A percentile compares a stretch with the other conserved stretches of the same genome.
Evolutionary conservation across 2,113 vertebrate genomes (phyloP).

Genomic region (Polypterus senegalus): DNA sequence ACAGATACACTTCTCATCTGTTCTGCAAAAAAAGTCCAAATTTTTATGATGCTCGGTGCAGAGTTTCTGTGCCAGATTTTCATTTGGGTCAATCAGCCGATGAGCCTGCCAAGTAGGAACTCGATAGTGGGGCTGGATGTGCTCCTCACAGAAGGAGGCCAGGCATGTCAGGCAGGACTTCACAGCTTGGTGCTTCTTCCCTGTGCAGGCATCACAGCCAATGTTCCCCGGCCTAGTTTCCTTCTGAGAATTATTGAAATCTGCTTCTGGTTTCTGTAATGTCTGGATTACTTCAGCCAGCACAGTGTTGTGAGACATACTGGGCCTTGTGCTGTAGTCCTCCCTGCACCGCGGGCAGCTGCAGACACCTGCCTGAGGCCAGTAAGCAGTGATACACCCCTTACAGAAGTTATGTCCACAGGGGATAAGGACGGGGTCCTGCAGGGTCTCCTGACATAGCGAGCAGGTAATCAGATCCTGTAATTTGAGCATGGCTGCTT

Average conservation of each 20-base stretch:
- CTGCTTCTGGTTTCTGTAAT: conserved; percentile 8
- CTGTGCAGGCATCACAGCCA: conserved; percentile 60
- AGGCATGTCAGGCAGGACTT: conserved; percentile 76
- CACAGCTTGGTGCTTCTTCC: conserved; percentile 31
- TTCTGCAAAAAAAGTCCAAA: conserved; percentile 56
- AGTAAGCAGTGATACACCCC: conserved; percentile 40
- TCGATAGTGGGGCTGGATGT: conserved; percentile 64
- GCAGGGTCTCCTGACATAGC: conserved; percentile 52
- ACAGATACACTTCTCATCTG: conserved; percentile 55
- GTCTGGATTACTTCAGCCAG: conserved; percentile 50
- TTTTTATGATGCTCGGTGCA: conserved; percentile 55
- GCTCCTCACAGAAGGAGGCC: conserved; percentile 68
- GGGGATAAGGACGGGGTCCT: conserved; percentile 48
- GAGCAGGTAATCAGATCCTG: conserved; percentile 33
- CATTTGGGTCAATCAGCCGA: conserved; percentile 51
- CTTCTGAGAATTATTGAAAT: no score
- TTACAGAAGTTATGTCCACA: conserved; percentile 64
- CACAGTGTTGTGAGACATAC: conserved; percentile 54
- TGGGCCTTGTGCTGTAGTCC: conserved; percentile 31
- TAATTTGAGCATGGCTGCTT: no score
- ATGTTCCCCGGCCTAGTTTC: conserved; percentile 9
- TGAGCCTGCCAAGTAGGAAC: conserved; percentile 62
- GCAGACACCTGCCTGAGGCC: conserved; percentile 28
- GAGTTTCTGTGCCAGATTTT: conserved; percentile 45
- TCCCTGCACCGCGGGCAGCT: conserved; percentile 51